These are phyloP conservation scores for Brachycybe producta DNA, from an alignment of 2,888 invertebrate species.

Conservation along the genomic window DNA sequence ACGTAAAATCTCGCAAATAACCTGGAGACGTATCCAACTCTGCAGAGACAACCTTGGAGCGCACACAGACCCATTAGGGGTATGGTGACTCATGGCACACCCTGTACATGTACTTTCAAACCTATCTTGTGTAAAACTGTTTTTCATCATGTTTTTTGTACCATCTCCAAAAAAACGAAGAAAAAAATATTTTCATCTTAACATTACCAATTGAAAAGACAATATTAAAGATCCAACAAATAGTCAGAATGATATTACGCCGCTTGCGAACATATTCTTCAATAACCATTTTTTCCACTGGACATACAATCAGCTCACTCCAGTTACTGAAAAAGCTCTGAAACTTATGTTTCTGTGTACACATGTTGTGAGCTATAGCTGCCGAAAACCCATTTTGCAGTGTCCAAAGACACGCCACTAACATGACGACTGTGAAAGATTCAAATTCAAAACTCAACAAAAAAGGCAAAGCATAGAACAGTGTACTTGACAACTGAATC, in stretches of 20 bases:
- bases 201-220: conserved; percentile 7
- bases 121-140: too few species aligned
- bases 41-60: too few species aligned
- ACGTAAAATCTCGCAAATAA: too few species aligned
- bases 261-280: not conserved
- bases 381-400: conserved; percentile 6
- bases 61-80: too few species aligned
- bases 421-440: conserved; percentile 6
- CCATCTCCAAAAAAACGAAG: too few species aligned
- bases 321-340: not conserved
- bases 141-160: too few species aligned
- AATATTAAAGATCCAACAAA: not conserved
- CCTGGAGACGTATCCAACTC: too few species aligned
- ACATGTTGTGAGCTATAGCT: conserved; percentile 1
- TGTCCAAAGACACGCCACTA: conserved; percentile 7
- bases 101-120: too few species aligned
- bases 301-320: not conserved
- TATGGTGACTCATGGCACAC: too few species aligned
- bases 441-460: conserved; percentile 1
- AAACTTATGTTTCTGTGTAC: not conserved
- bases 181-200: too few species aligned
- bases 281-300: not conserved
- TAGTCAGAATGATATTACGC: not conserved
- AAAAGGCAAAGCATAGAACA: conserved; percentile 1
- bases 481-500: conserved; percentile 2